phyloP scores from a whole-genome alignment of 2,797 vertebrate genomes.

The Anolis apletophallus region DNA sequence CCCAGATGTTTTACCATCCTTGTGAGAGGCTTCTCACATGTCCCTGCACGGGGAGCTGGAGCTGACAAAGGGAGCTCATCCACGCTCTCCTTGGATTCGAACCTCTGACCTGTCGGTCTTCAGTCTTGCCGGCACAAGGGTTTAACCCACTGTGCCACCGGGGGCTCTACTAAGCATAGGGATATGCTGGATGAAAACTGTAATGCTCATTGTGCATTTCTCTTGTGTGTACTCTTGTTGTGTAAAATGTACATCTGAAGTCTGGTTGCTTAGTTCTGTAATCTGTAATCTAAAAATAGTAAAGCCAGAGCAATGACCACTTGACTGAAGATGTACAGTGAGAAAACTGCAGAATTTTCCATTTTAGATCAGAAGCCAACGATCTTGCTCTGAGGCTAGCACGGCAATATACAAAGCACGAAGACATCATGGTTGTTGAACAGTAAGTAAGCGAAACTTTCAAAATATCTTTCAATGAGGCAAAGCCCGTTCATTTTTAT shows the following conservation, averaged over 20 bases:
- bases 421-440: slow-evolving; percentile 91
- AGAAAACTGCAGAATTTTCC: slow-evolving; percentile 14
- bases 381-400: slow-evolving; percentile 93
- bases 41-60: too few species aligned
- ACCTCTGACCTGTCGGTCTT: too few species aligned
- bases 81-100: too few species aligned
- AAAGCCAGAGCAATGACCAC: not conserved
- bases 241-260: not conserved
- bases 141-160: too few species aligned
- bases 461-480: not conserved
- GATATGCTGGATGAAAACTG: not conserved
- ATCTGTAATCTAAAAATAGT: not conserved
- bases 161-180: not conserved
- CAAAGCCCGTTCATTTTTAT: not conserved
- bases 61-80: too few species aligned
- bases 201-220: not conserved
- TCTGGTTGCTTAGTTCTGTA: not conserved
- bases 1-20: too few species aligned
- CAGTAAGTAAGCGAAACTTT: slow-evolving; percentile 82
- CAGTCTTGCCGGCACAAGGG: too few species aligned
- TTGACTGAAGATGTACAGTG: not conserved
- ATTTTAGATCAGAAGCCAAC: slow-evolving; percentile 91
- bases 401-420: slow-evolving; percentile 86
- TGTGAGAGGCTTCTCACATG: too few species aligned
- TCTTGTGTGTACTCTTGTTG: not conserved